These are phyloP conservation scores for Lamprotornis superbus DNA, from an alignment of 2,113 vertebrate species.

Conservation along the genomic window DNA sequence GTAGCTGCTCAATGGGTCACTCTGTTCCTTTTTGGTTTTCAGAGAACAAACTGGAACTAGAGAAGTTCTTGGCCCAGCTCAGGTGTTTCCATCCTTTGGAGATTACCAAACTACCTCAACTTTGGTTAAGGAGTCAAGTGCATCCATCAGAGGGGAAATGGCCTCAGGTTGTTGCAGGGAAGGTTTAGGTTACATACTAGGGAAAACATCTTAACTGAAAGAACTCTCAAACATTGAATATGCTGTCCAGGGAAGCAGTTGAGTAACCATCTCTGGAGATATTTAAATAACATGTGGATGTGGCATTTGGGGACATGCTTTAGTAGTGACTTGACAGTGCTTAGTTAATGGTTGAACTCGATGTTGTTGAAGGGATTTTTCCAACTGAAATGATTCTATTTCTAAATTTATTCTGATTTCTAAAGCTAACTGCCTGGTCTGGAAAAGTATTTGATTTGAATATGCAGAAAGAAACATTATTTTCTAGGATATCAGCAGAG, in stretches of 20 bases:
- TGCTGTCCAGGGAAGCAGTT: background rate
- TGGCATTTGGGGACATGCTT: rapidly evolving
- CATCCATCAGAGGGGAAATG: background rate
- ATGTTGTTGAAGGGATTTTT: background rate
- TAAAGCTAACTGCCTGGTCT: background rate
- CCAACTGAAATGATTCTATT: background rate
- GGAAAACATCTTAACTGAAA: background rate
- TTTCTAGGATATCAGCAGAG: background rate
- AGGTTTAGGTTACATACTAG: background rate
- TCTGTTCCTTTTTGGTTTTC: background rate
- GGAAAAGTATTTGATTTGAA: background rate
- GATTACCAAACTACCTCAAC: rapidly evolving
- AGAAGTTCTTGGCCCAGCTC: background rate
- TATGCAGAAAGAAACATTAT: background rate
- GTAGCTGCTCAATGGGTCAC: too few relatives aligned
- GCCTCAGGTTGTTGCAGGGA: background rate
- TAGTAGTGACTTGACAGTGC: background rate
- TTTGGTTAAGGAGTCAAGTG: background rate
- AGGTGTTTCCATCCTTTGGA: background rate
- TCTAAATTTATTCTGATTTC: background rate
- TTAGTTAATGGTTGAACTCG: rapidly evolving
- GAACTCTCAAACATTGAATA: background rate
- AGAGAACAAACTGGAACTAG: background rate
- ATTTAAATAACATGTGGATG: rapidly evolving
- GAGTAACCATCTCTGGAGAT: background rate